Evolutionary conservation across 2,797 vertebrate species (phyloP).

Genomic region (Hyperoplus immaculatus): DNA sequence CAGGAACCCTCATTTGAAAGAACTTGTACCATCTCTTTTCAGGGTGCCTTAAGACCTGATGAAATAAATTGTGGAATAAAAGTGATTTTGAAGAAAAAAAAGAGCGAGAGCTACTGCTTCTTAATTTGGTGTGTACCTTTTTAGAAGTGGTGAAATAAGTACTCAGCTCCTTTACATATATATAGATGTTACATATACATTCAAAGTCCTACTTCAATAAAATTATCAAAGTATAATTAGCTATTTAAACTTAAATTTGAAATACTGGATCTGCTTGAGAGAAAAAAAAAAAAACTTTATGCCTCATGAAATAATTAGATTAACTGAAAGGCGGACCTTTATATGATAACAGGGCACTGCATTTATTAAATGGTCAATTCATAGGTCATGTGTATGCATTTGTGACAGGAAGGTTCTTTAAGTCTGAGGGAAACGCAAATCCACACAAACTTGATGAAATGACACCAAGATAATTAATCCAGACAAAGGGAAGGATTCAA

Average conservation of each 20-base stretch:
- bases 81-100: constrained; percentile 89
- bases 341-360: too few relatives aligned
- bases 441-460: too few relatives aligned
- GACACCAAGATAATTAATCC: too few relatives aligned
- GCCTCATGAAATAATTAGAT: not conserved
- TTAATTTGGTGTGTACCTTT: not conserved
- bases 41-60: constrained; percentile 91
- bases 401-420: too few relatives aligned
- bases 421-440: too few relatives aligned
- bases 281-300: not conserved
- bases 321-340: too few relatives aligned
- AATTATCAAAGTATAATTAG: not conserved
- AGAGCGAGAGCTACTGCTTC: not conserved
- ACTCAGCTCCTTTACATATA: not conserved
- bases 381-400: too few relatives aligned
- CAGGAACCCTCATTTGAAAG: constrained; percentile 80
- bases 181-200: not conserved
- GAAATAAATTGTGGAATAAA: constrained; percentile 89
- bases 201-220: not conserved
- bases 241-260: not conserved
- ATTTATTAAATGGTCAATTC: too few relatives aligned
- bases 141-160: not conserved
- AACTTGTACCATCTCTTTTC: constrained; percentile 83
- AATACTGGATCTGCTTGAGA: not conserved
- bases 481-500: too few relatives aligned